Conservation (phyloP, 2,888 invertebrate genomes). For the Cryptus viduatorius region DNA sequence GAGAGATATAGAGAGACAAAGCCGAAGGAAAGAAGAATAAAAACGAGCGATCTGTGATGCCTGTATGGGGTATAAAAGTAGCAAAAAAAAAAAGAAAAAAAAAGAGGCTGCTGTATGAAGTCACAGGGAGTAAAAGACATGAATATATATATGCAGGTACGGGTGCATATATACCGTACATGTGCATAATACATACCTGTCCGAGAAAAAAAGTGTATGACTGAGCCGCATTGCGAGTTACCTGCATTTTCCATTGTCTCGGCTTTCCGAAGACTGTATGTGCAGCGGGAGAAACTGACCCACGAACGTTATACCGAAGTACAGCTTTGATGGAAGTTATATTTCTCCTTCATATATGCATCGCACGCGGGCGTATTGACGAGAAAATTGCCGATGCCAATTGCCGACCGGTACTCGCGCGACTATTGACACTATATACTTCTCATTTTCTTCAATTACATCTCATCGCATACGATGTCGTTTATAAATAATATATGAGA, state of each 20-base stretch:
- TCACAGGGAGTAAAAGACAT: constrained; percentile 16
- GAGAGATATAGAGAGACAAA: constrained; percentile 33
- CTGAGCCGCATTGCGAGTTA: constrained; percentile 45
- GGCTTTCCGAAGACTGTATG: constrained; percentile 52
- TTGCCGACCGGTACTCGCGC: constrained; percentile 45
- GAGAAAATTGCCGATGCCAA: constrained; percentile 78
- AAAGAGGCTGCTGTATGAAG: constrained; percentile 17
- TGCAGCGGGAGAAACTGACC: constrained; percentile 45
- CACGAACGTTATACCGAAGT: background rate
- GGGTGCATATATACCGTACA: constrained; percentile 16
- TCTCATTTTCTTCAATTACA: background rate
- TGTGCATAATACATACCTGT: constrained; percentile 43
- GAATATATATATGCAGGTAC: constrained; percentile 12
- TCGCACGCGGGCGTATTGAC: constrained; percentile 77
- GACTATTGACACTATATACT: constrained; percentile 7
- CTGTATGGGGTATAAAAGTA: constrained; percentile 3
- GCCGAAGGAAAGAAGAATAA: constrained; percentile 49
- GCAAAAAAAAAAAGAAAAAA: constrained; percentile 3
- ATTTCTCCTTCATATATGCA: constrained; percentile 29
- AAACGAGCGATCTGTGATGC: constrained; percentile 47
- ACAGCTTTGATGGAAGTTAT: constrained; percentile 13
- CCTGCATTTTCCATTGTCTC: constrained; percentile 72
- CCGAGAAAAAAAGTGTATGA: constrained; percentile 64
- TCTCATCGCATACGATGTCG: background rate
- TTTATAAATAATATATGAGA: constrained; percentile 15